Evolutionary conservation across 1,140 invertebrate species (phyloP), one percentile per base, ranked within the genome.

Genomic region (Caenorhabditis remanei): DNA sequence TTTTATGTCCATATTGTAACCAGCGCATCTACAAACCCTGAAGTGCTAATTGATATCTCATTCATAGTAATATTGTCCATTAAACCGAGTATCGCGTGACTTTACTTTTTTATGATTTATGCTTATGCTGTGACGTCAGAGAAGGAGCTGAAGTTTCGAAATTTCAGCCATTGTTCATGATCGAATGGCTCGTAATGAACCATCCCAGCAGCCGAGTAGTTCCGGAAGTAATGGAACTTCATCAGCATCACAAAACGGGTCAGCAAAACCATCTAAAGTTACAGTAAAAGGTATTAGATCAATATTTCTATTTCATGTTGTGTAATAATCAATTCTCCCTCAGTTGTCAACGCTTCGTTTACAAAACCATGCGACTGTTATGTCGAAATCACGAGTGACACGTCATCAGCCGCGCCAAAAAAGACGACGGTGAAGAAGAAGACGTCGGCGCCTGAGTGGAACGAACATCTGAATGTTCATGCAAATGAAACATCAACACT

Each of bases 381-480:
- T 79, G 86, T 87, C 19, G 90, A 91, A 79, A 40, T 91, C 41
- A 79, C 79, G 55, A 87, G 90, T 65, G 86, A 87, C 40, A 58
- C 40, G 24, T 84, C 71, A 4, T 40, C n/a, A 41, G 88, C 46
- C 24, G 56, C 79, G 61, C 67, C 50, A 88, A 87, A 58, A 87
- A 88, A 79, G 46, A 85, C 67, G 50, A 67, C 19, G n/a, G 83
- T 88, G 6, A 91, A 90, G 84, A 92, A 92, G 87, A 90, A 90
- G 82, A 90, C 91, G 19, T 65, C 83, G 61, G 85, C 85, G 50
- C 91, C 91, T 6, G 90, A 92, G 82, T 92, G 91, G 90, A 91
- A 92, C 32, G 91, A 92, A 84, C 53, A 87, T 14, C 88, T 91
- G 50, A 86, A 67, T 21, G 41, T 89, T 32, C 86, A 43, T 41